Conservation (phyloP, 2,888 invertebrate species). For the Oegoconia quadripuncta region DNA sequence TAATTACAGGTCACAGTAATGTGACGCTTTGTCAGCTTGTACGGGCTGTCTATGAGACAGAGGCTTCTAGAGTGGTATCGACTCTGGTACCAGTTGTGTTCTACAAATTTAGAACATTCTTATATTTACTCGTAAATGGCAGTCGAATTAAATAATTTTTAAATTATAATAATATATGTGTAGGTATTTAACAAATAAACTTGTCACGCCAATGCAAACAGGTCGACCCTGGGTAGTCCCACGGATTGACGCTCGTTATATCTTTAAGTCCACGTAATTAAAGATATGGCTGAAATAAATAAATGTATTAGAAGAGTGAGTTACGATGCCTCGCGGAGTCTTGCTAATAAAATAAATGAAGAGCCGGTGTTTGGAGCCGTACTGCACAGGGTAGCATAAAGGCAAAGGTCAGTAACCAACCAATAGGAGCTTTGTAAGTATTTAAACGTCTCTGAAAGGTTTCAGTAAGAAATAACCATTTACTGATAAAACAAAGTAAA, state of each 20-base stretch:
- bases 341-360: conserved; percentile 72
- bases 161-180: too few relatives aligned
- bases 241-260: conserved; percentile 49
- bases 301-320: conserved; percentile 64
- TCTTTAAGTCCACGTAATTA: conserved; percentile 58
- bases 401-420: conserved; percentile 23
- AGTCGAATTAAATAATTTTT: too few relatives aligned
- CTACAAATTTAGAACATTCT: too few relatives aligned
- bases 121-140: too few relatives aligned
- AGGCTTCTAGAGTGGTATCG: too few relatives aligned
- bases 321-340: conserved; percentile 62
- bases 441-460: too few relatives aligned
- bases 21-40: too few relatives aligned
- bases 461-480: too few relatives aligned
- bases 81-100: too few relatives aligned
- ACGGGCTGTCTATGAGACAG: too few relatives aligned
- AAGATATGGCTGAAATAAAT: conserved; percentile 58
- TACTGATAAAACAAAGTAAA: too few relatives aligned
- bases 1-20: too few relatives aligned
- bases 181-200: conserved; percentile 1
- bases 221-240: conserved; percentile 34
- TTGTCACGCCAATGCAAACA: conserved; percentile 20
- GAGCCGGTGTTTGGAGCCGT: conserved; percentile 39
- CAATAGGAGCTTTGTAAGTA: not conserved
- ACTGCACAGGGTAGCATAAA: conserved; percentile 19